These are phyloP conservation scores for Tenthredo mesomela DNA, from an alignment of 2,888 invertebrate genomes.

Conservation along the genomic window DNA sequence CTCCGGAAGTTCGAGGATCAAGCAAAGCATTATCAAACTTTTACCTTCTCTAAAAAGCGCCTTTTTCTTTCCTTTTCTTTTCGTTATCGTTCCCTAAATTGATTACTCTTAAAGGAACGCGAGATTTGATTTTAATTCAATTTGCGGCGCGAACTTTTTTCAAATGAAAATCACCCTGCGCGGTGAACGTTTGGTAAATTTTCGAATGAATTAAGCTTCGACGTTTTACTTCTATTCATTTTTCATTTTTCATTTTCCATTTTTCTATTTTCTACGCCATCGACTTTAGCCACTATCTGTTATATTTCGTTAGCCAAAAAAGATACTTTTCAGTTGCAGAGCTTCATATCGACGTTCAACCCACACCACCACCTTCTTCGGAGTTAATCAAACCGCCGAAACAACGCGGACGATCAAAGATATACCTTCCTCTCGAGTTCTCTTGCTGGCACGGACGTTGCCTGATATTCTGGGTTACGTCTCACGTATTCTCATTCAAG, in stretches of 20 bases:
- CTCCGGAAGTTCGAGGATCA: not conserved
- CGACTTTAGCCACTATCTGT: not conserved
- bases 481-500: not conserved
- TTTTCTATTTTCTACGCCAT: not conserved
- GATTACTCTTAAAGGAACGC: not conserved
- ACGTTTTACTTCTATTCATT: not conserved
- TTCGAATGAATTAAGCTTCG: not conserved
- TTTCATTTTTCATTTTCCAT: not conserved
- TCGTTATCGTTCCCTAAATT: not conserved
- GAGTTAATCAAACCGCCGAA: slow-evolving; percentile 19
- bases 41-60: not conserved
- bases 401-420: slow-evolving; percentile 14
- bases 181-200: not conserved
- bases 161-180: not conserved
- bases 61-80: not conserved
- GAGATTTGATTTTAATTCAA: slow-evolving; percentile 14
- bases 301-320: slow-evolving; percentile 11
- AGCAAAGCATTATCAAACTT: not conserved
- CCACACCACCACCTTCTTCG: not conserved
- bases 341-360: not conserved
- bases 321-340: not conserved
- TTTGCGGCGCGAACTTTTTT: not conserved
- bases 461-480: not conserved
- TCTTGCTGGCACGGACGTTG: not conserved
- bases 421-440: not conserved